phyloP scores from a whole-genome alignment of 2,797 vertebrate genomes.

The Acrossocheilus wenchowensis region DNA sequence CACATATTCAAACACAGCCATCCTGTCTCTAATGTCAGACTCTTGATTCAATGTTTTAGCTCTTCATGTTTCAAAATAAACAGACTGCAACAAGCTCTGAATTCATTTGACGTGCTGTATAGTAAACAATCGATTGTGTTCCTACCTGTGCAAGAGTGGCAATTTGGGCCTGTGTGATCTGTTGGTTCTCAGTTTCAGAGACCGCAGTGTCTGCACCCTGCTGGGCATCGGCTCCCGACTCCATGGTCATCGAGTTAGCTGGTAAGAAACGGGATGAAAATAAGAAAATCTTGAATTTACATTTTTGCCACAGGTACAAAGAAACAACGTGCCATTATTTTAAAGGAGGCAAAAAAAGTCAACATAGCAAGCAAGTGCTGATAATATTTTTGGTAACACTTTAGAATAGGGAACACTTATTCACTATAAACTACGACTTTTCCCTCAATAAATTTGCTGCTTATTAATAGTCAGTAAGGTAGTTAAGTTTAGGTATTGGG shows the following conservation, averaged over 20 bases:
- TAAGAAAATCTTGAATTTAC: not conserved
- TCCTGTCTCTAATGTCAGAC: not conserved
- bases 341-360: not conserved
- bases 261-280: conserved; percentile 40
- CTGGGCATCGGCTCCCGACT: conserved; percentile 95
- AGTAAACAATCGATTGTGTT: not conserved
- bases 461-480: no score
- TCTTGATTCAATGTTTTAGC: not conserved
- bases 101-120: not conserved
- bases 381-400: not conserved
- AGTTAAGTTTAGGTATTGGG: no score
- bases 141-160: conserved; percentile 94
- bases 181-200: conserved; percentile 93
- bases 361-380: not conserved
- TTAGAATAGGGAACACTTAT: no score
- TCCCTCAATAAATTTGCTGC: no score
- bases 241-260: conserved; percentile 98
- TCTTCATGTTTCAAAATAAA: not conserved
- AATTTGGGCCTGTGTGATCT: conserved; percentile 77
- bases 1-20: not conserved
- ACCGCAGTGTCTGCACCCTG: conserved; percentile 94
- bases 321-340: not conserved
- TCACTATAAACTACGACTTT: no score
- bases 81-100: not conserved
- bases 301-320: not conserved